A percentile compares a stretch with the other conserved stretches of the same genome.
Conservation (phyloP, 2,888 invertebrate genomes). For the Falcaria lacertinaria region DNA sequence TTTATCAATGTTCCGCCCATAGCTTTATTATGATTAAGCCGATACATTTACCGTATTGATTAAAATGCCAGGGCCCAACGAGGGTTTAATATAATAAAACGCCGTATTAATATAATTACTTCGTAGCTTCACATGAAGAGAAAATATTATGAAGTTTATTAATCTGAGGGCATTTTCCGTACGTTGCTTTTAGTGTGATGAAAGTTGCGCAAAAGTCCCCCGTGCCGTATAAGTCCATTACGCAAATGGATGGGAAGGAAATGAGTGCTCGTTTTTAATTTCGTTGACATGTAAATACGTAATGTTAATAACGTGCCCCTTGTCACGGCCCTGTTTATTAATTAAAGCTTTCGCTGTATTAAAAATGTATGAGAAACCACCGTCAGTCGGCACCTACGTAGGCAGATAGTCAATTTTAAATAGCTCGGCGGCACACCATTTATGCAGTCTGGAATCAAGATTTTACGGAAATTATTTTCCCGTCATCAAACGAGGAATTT, state of each 20-base stretch:
- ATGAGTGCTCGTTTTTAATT: conserved; percentile 75
- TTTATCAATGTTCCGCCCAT: too few species aligned
- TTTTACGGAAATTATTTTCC: conserved; percentile 21
- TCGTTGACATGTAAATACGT: conserved; percentile 62
- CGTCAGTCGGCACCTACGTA: too few species aligned
- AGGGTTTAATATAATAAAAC: not conserved
- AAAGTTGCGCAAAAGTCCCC: conserved; percentile 69
- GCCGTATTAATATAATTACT: not conserved
- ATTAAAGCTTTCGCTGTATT: conserved; percentile 38
- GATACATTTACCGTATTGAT: not conserved
- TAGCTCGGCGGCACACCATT: not conserved
- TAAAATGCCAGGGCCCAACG: not conserved
- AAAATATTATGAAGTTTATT: conserved; percentile 67
- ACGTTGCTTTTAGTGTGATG: conserved; percentile 76
- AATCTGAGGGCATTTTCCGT: conserved; percentile 71
- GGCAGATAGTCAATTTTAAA: too few species aligned
- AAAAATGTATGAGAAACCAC: conserved; percentile 14
- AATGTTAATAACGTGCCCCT: conserved; percentile 59
- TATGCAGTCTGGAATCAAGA: not conserved
- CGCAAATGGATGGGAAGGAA: conserved; percentile 71
- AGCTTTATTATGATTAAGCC: not conserved
- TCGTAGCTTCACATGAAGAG: conserved; percentile 32
- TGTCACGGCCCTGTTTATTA: conserved; percentile 45
- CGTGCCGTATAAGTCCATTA: conserved; percentile 74
- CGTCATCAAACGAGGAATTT: conserved; percentile 38